Evolutionary conservation across 2,113 vertebrate genomes (phyloP).

Genomic region (Rhea pennata): DNA sequence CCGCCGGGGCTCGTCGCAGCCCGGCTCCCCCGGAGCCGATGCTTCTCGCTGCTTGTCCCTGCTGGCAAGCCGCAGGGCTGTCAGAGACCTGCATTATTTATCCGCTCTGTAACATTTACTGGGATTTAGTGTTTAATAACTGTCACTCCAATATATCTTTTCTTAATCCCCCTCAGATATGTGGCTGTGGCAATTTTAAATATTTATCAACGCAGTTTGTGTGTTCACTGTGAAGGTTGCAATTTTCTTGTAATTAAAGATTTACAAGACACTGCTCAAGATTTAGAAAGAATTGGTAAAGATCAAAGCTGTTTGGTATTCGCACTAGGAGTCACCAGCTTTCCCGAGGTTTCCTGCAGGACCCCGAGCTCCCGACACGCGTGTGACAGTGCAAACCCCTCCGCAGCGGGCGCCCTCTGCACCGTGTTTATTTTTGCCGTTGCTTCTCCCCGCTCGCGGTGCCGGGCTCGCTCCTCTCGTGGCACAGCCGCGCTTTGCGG

Average conservation of each 20-base stretch:
- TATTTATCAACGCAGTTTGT: constrained; percentile 70
- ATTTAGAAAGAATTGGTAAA: constrained; percentile 30
- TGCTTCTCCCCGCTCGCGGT: background rate
- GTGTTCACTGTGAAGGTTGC: constrained; percentile 59
- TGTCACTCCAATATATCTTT: constrained; percentile 74
- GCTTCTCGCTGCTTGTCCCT: background rate
- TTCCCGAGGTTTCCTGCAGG: background rate
- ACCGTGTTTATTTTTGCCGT: background rate
- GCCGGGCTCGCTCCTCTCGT: background rate
- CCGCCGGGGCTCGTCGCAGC: no score
- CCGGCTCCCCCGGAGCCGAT: background rate
- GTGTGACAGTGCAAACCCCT: fast-evolving
- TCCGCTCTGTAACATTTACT: constrained; percentile 66
- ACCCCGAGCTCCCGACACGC: background rate
- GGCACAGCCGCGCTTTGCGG: background rate
- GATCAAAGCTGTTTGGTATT: constrained; percentile 36
- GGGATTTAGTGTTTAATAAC: constrained; percentile 78
- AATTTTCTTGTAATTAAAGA: constrained; percentile 78
- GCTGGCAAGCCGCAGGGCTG: background rate
- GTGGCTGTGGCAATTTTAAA: constrained; percentile 72
- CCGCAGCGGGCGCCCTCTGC: background rate
- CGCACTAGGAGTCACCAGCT: background rate
- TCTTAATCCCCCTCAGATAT: constrained; percentile 75
- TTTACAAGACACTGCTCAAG: constrained; percentile 72
- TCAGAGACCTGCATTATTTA: constrained; percentile 72